Evolutionary conservation across 2,797 vertebrate species (phyloP).

Genomic region (Enteromius trimaculatus): DNA sequence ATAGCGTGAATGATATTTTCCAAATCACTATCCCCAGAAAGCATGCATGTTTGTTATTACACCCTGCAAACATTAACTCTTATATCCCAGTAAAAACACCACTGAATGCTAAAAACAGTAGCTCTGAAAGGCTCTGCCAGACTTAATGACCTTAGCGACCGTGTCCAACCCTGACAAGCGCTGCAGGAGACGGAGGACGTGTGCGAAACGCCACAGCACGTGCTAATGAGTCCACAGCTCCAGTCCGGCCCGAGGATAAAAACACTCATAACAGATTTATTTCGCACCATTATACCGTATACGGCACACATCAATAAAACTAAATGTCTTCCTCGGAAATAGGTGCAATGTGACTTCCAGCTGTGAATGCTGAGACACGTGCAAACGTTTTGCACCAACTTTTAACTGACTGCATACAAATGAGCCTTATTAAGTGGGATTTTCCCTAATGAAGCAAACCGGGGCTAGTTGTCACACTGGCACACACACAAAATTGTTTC

Average conservation of each 20-base stretch:
- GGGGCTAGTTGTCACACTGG: neutral
- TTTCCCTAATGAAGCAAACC: neutral
- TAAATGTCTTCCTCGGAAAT: conserved; percentile 12
- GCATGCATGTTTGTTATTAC: neutral
- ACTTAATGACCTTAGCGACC: conserved; percentile 24
- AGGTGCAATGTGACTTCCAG: neutral
- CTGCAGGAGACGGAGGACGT: neutral
- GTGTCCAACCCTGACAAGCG: conserved; percentile 14
- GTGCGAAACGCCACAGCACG: neutral
- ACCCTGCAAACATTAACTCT: neutral
- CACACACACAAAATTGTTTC: no score
- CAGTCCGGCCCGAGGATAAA: conserved; percentile 4
- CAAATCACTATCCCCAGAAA: neutral
- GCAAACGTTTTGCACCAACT: neutral
- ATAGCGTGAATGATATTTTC: neutral
- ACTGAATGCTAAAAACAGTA: conserved; percentile 15
- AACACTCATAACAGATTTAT: conserved; percentile 2
- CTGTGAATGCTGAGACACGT: neutral
- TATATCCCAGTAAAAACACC: conserved; percentile 10
- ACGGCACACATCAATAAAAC: conserved; percentile 22
- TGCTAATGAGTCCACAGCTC: conserved; percentile 33
- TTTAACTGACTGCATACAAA: neutral
- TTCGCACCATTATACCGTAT: neutral
- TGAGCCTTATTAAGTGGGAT: neutral
- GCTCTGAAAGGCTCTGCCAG: conserved; percentile 39